Conservation (phyloP, 2,113 vertebrate genomes). For the Bagarius yarrelli region DNA sequence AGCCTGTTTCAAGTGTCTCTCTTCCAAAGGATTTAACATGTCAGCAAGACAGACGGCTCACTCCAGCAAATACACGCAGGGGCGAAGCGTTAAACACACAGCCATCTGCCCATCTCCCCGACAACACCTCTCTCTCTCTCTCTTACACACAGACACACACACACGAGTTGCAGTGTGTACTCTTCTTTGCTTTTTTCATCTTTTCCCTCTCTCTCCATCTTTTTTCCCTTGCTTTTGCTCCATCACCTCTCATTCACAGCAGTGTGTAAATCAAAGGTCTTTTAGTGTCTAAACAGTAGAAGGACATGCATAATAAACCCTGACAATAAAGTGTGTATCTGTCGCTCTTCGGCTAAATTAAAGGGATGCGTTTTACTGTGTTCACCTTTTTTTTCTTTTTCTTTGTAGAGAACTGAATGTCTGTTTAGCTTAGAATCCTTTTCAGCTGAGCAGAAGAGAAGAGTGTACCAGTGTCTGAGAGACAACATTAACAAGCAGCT, state of each 20-base stretch:
- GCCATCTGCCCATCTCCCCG: conserved; percentile 56
- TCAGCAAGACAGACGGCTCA: conserved; percentile 47
- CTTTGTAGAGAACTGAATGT: conserved; percentile 72
- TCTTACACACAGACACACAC: conserved; percentile 28
- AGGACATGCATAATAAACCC: conserved; percentile 30
- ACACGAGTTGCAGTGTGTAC: conserved; percentile 26
- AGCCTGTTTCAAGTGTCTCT: conserved; percentile 27
- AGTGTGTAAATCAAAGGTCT: conserved; percentile 27
- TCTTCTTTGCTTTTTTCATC: neutral
- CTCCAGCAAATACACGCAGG: conserved; percentile 47
- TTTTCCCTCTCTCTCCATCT: conserved; percentile 8
- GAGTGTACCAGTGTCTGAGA: conserved; percentile 85
- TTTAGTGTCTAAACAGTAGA: conserved; percentile 12
- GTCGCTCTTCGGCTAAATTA: neutral
- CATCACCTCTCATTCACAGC: neutral
- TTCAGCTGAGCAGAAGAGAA: conserved; percentile 86
- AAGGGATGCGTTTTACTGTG: conserved; percentile 9
- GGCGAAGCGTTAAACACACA: conserved; percentile 41
- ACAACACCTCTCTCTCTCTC: conserved; percentile 43
- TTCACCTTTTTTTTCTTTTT: conserved; percentile 21
- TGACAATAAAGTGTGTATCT: conserved; percentile 24
- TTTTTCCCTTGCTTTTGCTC: neutral
- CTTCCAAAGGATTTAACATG: conserved; percentile 45
- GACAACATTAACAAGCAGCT: conserved; percentile 85
- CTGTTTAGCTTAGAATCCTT: conserved; percentile 86